Percentiles rank a stretch among this genome's conserved stretches.
Evolutionary conservation across 2,888 invertebrate genomes (phyloP).

Genomic region (Perizoma flavofasciatum): DNA sequence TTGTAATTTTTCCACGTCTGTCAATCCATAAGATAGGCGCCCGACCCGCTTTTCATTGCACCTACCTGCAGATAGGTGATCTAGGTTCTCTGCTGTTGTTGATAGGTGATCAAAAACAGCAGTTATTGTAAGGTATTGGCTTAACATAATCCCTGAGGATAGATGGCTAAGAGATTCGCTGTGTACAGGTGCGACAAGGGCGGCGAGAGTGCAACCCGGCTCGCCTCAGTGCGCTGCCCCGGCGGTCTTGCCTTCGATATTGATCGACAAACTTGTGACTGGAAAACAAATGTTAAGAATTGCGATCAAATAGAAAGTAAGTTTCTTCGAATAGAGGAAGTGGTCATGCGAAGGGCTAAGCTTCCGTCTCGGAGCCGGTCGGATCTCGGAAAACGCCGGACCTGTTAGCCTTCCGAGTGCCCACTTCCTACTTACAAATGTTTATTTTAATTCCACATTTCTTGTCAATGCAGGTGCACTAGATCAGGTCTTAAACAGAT

Average conservation of each 20-base stretch:
- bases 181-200: constrained; percentile 95
- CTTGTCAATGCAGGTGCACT: constrained; percentile 92
- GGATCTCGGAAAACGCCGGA: constrained; percentile 46
- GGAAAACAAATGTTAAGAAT: constrained; percentile 98
- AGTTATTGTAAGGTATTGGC: no score
- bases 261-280: constrained; percentile 97
- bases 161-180: constrained; percentile 63
- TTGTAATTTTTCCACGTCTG: no score
- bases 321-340: constrained; percentile 80
- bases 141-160: not conserved
- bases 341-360: constrained; percentile 74
- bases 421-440: constrained; percentile 68
- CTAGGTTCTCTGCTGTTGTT: no score
- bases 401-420: constrained; percentile 70
- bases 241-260: constrained; percentile 96
- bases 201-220: constrained; percentile 92
- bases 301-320: constrained; percentile 97
- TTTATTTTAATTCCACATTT: constrained; percentile 78
- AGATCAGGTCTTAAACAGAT: constrained; percentile 98
- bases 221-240: constrained; percentile 95
- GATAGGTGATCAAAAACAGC: no score
- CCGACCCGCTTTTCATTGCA: no score
- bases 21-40: no score
- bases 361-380: constrained; percentile 58
- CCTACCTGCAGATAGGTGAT: no score